Percentiles rank a stretch among this genome's conserved stretches.
These are phyloP conservation scores for Macrochelys suwanniensis DNA, from an alignment of 2,797 vertebrate species.

Conservation along the genomic window DNA sequence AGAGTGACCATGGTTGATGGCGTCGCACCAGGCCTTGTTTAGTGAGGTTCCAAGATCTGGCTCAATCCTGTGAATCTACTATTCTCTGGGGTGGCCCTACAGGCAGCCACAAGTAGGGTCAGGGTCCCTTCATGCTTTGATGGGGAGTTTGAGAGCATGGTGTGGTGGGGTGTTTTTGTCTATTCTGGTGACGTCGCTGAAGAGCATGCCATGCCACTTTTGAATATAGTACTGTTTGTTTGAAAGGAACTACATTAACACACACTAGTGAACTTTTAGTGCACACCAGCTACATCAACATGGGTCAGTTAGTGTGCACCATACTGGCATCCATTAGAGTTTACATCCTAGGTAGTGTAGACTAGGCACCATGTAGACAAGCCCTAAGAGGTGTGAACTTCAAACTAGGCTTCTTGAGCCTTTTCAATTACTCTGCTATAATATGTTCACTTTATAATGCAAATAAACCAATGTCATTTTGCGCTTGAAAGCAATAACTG, in stretches of 20 bases:
- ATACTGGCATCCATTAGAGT: not conserved
- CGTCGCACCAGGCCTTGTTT: not conserved
- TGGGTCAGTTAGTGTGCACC: not conserved
- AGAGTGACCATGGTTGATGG: not conserved
- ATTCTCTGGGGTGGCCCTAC: not conserved
- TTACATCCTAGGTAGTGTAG: not conserved
- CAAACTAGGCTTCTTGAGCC: not conserved
- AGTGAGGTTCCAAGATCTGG: not conserved
- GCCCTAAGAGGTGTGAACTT: not conserved
- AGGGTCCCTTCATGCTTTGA: not conserved
- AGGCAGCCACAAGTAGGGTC: not conserved
- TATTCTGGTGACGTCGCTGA: not conserved
- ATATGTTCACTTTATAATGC: not conserved
- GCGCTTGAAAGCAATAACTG: not conserved
- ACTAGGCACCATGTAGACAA: not conserved
- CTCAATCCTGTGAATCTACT: not conserved
- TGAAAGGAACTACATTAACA: not conserved
- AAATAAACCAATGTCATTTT: not conserved
- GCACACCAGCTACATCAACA: not conserved
- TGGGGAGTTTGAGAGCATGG: not conserved
- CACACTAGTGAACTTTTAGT: not conserved
- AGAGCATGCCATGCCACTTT: not conserved
- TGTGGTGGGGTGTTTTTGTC: not conserved
- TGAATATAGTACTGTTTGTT: not conserved
- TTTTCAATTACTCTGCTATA: not conserved